These are phyloP conservation scores for Siniperca chuatsi DNA, from an alignment of 2,113 vertebrate species.

Conservation along the genomic window DNA sequence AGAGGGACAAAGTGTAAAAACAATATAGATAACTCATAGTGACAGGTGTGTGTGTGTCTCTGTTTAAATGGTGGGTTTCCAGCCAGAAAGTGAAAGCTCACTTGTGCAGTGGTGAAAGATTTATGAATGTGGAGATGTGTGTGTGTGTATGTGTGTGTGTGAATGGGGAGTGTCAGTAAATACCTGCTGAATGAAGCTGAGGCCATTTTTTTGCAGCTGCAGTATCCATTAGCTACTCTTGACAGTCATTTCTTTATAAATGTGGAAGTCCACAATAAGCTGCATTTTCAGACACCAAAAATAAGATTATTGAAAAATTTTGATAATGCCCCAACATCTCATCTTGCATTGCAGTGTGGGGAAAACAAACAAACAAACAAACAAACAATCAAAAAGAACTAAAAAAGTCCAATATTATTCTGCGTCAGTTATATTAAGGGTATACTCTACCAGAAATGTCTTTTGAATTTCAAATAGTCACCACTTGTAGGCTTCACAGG, in stretches of 20 bases:
- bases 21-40: conserved; percentile 71
- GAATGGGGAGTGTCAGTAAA: conserved; percentile 34
- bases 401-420: not conserved
- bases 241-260: conserved; percentile 3
- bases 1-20: conserved; percentile 45
- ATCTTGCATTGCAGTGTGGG: not conserved
- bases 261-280: not conserved
- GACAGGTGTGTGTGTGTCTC: conserved; percentile 65
- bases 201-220: conserved; percentile 17
- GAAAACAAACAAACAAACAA: not conserved
- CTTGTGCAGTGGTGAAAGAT: conserved; percentile 70
- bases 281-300: not conserved
- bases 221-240: conserved; percentile 30
- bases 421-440: not conserved
- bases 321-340: too few relatives aligned
- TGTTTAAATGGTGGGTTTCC: conserved; percentile 51
- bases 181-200: conserved; percentile 56
- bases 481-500: not conserved
- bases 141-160: conserved; percentile 11
- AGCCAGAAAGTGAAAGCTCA: conserved; percentile 70
- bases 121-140: conserved; percentile 44
- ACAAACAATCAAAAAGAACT: too few relatives aligned
- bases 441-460: not conserved
- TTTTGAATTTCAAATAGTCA: not conserved
- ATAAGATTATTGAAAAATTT: not conserved